Base-by-base conservation (phyloP, 2,113 vertebrate species). In the Eptesicus fuscus region DNA sequence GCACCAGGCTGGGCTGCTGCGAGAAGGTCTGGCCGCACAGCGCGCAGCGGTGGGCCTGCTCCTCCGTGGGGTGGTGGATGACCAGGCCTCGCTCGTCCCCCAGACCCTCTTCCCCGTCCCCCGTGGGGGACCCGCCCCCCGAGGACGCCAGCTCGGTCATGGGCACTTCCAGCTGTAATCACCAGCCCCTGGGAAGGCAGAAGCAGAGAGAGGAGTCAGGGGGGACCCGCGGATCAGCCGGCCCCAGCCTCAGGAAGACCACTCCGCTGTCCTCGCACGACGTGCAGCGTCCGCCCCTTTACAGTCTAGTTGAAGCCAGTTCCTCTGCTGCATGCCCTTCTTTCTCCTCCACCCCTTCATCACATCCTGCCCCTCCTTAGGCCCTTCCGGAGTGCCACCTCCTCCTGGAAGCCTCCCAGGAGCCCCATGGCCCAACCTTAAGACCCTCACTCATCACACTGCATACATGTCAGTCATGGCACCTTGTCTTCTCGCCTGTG, bases 1-100 rank as follows among this genome's bases (percentile, higher is more conserved):
- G 98, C 98, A 96, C 98, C 91, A 98, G 98, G 96, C 97, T 98
- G 97, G 98, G 98, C 98, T 97, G 98, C 87, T 98, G 98, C 32
- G 98, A 97, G 90, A 99, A 99, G 63, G 98, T 93, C 91, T 98
- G 99, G 83, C 99, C 98, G 22, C 99, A 99, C 93, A 98, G 98
- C 47, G 98, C 98, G 94, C 99, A 99, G n/a, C 98, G 98, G 97
- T 98, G 98, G 0, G 97, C 96, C 96, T 98, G 98, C 87, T 99
- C 98, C 61, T 98, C 87, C 0, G 98, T 98, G 4, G 99, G 99
- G 53, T 97, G 98, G 88, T 98, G 97, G 96, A 98, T 98, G 91
- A 98, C 97, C 95, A 98, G 87, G 76, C 95, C 97, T 47, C 79
- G 91, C 74, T 98, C 98, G 0, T 97, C 98, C 30, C 95, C 97